Base-by-base conservation (phyloP, 2,797 vertebrate species). In the Molossus alvarezi region DNA sequence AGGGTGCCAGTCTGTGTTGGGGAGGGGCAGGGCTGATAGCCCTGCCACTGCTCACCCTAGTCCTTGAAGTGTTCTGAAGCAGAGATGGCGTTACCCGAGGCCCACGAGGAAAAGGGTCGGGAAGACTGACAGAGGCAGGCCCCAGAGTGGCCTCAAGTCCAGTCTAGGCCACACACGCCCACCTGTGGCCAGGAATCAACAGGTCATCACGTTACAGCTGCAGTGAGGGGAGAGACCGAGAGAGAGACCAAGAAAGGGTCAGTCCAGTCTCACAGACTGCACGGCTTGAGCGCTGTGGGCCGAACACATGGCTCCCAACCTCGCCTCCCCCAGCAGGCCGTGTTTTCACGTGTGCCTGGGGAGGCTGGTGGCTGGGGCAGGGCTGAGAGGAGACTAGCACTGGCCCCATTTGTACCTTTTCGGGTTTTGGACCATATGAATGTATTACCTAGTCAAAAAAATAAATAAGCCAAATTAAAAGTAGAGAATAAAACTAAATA, bases 191-290 rank as follows among this genome's bases (percentile, higher is more conserved):
- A 58, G 6, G 37, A 88, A 91, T 97, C 96, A 69, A 95, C 95
- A 97, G 95, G 97, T 97, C 97, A 98, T 97, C n/a, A 79, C 94
- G 0, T 97, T 97, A 69, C 4, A 85, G 95, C 96, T 98, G 97
- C 21, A 69, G 92, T 17, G 58, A 79, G 91, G 64, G 95, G 45
- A 75, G 91, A 95, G 37, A 64, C 0, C 0, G 14, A 76, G 80
- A 73, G 20, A 71, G 90, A 95, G 15, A 57, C 0, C 0, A 9
- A 81, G 83, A 77, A 14, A 72, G 51, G 69, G n/a, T 91, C 65
- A 93, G 88, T 27, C 10, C 64, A 6, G 71, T 6, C 81, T 64
- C 55, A 37, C n/a, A 0, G 11, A 11, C 48, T 1, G 18, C 58
- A 18, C 5, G 6, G 55, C 80, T 51, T 14, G 25, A 71, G 33